A percentile compares a stretch with the other conserved stretches of the same genome.
Evolutionary conservation across 2,888 invertebrate species (phyloP).

Genomic region (Saturnia pavonia): DNA sequence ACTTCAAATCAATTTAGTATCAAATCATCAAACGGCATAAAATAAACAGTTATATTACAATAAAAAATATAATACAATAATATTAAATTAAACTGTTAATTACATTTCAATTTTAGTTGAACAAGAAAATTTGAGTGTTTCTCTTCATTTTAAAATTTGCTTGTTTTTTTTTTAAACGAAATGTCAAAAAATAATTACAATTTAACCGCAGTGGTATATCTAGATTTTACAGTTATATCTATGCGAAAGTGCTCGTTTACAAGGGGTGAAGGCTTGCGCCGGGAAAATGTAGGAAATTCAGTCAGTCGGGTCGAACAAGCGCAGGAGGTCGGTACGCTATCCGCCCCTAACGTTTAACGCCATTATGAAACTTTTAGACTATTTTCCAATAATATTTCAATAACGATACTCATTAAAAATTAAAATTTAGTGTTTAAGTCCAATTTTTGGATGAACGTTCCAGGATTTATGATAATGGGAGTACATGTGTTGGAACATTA

Average conservation of each 20-base stretch:
- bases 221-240: conserved; percentile 59
- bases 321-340: conserved; percentile 59
- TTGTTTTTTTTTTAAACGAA: neutral
- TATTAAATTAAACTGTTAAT: neutral
- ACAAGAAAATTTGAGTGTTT: neutral
- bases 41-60: too few relatives aligned
- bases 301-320: conserved; percentile 76
- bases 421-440: conserved; percentile 34
- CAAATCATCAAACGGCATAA: too few relatives aligned
- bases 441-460: conserved; percentile 26
- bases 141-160: too few relatives aligned
- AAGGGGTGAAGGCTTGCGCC: conserved; percentile 80
- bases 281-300: conserved; percentile 76
- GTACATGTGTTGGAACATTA: conserved; percentile 69
- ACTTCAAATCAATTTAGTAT: too few relatives aligned
- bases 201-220: conserved; percentile 37
- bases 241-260: conserved; percentile 76
- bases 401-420: conserved; percentile 41
- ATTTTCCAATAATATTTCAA: conserved; percentile 60
- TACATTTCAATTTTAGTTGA: neutral
- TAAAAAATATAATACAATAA: neutral
- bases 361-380: conserved; percentile 72
- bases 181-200: neutral
- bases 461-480: conserved; percentile 43
- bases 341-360: conserved; percentile 48